Evolutionary conservation across 2,113 vertebrate species (phyloP), one percentile per base, ranked within the genome.

Genomic region (Callaeas wilsoni): DNA sequence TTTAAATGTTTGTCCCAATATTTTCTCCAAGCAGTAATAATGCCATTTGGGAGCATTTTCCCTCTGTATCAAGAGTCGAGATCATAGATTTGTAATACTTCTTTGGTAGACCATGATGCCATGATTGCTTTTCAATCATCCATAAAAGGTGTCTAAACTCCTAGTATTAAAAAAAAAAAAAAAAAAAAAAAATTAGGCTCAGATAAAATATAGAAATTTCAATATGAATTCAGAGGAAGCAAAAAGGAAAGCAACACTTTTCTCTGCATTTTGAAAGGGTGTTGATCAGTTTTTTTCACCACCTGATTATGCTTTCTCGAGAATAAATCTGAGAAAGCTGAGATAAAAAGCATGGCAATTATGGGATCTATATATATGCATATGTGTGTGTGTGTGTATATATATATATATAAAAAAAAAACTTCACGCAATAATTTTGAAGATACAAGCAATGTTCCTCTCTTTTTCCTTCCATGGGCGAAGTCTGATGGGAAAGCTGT

Each of bases 391-490:
- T n/a, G n/a, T n/a, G n/a, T n/a, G n/a, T n/a, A 67, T 17, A 78
- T 22, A 47, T 29, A 50, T 32, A 33, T n/a, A 77, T 42, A 78
- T 42, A 47, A 13, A 71, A 37, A 74, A 33, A 86, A 76, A 93
- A 69, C 18, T 76, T 95, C 15, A 68, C 67, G 86, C 59, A 90
- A 57, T 55, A 57, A 62, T 83, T 94, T 91, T 96, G 85, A 93
- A 94, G 90, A 92, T 57, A 93, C 26, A 88, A 85, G 71, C 75
- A 94, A 77, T 94, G 64, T 92, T 93, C 85, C 27, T 76, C 67
- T 96, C 44, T 73, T 90, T 73, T 93, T 68, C 39, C 25, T 93
- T 94, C 41, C 50, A 76, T 1, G 1, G 56, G 84, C 56, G 63
- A 93, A 84, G 44, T 81, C 60, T 81, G 64, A 87, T 67, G 59